Evolutionary conservation across 2,113 vertebrate genomes (phyloP), one percentile per base, ranked within the genome.

Genomic region (Saiga tatarica): DNA sequence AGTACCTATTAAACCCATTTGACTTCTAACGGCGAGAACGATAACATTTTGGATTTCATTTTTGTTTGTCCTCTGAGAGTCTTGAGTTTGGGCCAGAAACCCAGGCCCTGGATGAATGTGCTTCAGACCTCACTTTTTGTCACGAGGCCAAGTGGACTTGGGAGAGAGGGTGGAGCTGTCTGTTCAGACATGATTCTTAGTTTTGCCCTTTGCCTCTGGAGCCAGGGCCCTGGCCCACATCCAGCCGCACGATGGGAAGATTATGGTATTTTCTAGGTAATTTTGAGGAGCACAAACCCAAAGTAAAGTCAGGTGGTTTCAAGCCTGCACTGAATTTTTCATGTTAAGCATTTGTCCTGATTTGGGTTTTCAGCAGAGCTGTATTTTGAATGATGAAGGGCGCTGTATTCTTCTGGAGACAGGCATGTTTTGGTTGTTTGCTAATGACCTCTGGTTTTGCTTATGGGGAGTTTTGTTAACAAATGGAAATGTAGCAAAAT

Each of bases 191-290:
- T 97, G 98, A 99, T 98, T 99, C 99, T 99, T 98, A 98, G 98
- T 97, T 99, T 98, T 99, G 98, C 99, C 99, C 98, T 99, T 99
- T 99, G 99, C 99, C 98, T 99, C 99, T 99, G 99, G 99, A 99
- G 99, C 99, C 99, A 99, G 99, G 98, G 99, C 98, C 98, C 99
- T 99, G 99, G 99, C 99, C 98, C 92, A 45, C 85, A 93, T 98
- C 99, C 99, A 99, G 98, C 97, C 52, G 39, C 96, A 96, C 71
- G 76, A 97, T 98, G 98, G 98, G 97, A 98, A 97, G 98, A 99
- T 99, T 98, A 99, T 98, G 99, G 98, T 97, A 98, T 99, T 98
- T 99, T 98, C 98, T 99, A 98, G 98, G 98, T 98, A 99, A 99
- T 99, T 99, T 99, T 98, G 98, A 98, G 98, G 97, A 98, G 96